Evolutionary conservation across 2,113 vertebrate species (phyloP).

Genomic region (Pluvialis apricaria): DNA sequence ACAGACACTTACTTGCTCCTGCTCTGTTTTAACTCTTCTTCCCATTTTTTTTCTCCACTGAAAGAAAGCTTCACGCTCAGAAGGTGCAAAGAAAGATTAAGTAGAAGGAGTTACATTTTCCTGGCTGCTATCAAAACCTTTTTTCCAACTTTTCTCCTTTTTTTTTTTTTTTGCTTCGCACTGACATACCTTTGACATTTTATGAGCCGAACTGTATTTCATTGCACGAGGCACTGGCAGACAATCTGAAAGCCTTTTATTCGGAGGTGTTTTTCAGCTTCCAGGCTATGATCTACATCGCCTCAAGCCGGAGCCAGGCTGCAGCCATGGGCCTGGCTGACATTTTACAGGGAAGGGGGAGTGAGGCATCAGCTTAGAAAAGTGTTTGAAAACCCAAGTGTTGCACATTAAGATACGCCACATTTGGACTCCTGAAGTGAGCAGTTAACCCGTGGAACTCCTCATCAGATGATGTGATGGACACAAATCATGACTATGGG

Average conservation of each 20-base stretch:
- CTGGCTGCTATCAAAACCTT: slow-evolving; percentile 9
- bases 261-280: slow-evolving; percentile 22
- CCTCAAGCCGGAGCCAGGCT: not conserved
- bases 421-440: not conserved
- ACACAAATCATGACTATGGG: not conserved
- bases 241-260: slow-evolving; percentile 6
- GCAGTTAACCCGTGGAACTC: not conserved
- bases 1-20: not conserved
- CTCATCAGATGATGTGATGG: not conserved
- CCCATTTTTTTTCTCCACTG: not conserved
- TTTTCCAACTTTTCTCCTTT: not conserved
- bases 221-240: slow-evolving; percentile 17
- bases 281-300: not conserved
- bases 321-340: not conserved
- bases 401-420: not conserved
- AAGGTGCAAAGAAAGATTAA: not conserved
- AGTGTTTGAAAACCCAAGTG: slow-evolving; percentile 7
- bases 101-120: slow-evolving; percentile 23
- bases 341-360: not conserved
- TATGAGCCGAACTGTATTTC: slow-evolving; percentile 21
- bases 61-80: not conserved
- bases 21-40: not conserved
- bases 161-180: not conserved
- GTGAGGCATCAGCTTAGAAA: not conserved
- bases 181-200: slow-evolving; percentile 25